Percentiles rank a stretch among this genome's conserved stretches.
phyloP scores from a whole-genome alignment of 1,140 invertebrate species.

The Trichonephila inaurata region DNA sequence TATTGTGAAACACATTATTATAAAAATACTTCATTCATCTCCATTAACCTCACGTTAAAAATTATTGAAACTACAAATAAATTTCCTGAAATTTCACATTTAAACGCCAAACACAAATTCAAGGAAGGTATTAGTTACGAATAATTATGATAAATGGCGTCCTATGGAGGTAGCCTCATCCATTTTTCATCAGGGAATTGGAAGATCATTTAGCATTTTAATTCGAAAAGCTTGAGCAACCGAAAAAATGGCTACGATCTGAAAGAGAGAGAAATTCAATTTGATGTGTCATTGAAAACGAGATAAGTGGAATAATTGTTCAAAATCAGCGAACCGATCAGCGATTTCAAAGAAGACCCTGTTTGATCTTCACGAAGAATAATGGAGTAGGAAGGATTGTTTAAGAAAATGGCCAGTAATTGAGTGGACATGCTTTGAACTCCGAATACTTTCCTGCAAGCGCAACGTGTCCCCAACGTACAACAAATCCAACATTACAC shows the following conservation, averaged over 20 bases:
- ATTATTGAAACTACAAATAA: neutral
- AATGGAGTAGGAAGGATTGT: constrained; percentile 10
- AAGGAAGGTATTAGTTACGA: neutral
- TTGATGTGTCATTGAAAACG: constrained; percentile 22
- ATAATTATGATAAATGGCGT: neutral
- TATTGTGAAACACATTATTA: too few species aligned
- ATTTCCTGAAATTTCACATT: neutral
- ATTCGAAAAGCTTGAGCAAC: neutral
- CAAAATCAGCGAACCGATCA: constrained; percentile 29
- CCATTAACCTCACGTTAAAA: too few species aligned
- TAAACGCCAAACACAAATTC: neutral
- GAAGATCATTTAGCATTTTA: neutral
- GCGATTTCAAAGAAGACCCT: constrained; percentile 11
- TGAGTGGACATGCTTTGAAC: constrained; percentile 15
- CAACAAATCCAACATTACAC: neutral
- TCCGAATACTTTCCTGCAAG: neutral
- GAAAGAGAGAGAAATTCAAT: neutral
- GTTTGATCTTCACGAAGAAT: constrained; percentile 2
- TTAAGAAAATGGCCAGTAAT: constrained; percentile 11
- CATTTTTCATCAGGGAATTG: neutral
- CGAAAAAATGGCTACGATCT: too few species aligned
- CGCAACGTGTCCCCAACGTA: neutral
- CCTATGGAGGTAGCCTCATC: too few species aligned
- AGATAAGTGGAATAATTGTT: constrained; percentile 45
- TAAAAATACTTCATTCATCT: too few species aligned